Conservation (phyloP, 2,888 invertebrate species). For the Lepidocyrtoides sp. region DNA sequence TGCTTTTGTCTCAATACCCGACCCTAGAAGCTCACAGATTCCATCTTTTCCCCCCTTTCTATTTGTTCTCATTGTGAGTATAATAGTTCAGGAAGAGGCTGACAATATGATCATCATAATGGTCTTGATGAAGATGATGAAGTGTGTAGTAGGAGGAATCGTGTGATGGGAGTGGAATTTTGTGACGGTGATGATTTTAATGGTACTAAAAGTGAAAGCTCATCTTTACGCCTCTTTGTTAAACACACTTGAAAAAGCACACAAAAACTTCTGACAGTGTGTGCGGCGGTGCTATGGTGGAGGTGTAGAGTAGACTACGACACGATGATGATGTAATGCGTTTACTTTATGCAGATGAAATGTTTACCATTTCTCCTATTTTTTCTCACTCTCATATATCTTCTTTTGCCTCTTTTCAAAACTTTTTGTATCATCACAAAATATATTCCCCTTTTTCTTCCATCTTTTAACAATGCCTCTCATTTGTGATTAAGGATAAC, state of each 20-base stretch:
- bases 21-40: not conserved
- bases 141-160: not conserved
- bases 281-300: conserved; percentile 3
- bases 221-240: conserved; percentile 59
- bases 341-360: conserved; percentile 72
- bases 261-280: not conserved
- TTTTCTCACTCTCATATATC: conserved; percentile 15
- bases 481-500: conserved; percentile 67
- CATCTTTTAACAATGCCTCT: not conserved
- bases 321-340: conserved; percentile 54
- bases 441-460: conserved; percentile 5
- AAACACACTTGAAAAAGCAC: conserved; percentile 26
- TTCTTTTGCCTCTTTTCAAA: not conserved
- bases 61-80: not conserved
- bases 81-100: not conserved
- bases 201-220: conserved; percentile 56
- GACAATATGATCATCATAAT: not conserved
- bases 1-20: not conserved
- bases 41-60: not conserved
- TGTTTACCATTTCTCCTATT: not conserved
- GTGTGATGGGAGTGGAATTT: conserved; percentile 32
- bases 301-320: not conserved
- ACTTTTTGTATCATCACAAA: conserved; percentile 10
- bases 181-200: conserved; percentile 29
- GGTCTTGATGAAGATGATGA: not conserved